These are phyloP conservation scores for Flexamia atlantica DNA, from an alignment of 2,888 invertebrate species.

Conservation along the genomic window DNA sequence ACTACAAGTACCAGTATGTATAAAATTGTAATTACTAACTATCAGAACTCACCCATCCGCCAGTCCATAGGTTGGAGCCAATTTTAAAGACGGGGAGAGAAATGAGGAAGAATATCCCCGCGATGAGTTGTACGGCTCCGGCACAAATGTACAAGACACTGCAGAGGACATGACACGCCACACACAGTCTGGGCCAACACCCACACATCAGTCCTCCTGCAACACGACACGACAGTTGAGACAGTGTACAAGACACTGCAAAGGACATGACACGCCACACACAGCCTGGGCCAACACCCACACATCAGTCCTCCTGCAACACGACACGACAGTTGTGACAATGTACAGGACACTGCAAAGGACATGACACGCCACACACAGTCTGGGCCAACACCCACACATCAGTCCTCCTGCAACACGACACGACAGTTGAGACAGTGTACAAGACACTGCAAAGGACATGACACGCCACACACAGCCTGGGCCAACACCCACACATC, in stretches of 20 bases:
- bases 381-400: too few relatives aligned
- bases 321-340: too few relatives aligned
- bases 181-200: slow-evolving; percentile 70
- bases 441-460: too few relatives aligned
- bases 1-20: too few relatives aligned
- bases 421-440: too few relatives aligned
- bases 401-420: too few relatives aligned
- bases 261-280: background rate
- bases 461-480: too few relatives aligned
- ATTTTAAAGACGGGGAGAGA: slow-evolving; percentile 76
- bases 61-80: slow-evolving; percentile 76
- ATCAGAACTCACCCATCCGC: slow-evolving; percentile 75
- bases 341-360: too few relatives aligned
- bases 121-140: slow-evolving; percentile 77
- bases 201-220: slow-evolving; percentile 69
- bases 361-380: too few relatives aligned
- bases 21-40: background rate
- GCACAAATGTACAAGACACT: slow-evolving; percentile 75
- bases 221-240: background rate
- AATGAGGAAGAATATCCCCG: slow-evolving; percentile 77
- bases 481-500: too few relatives aligned
- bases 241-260: background rate
- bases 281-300: background rate
- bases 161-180: slow-evolving; percentile 75
- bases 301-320: background rate